Conservation (phyloP, 2,797 vertebrate species). For the Menidia menidia region DNA sequence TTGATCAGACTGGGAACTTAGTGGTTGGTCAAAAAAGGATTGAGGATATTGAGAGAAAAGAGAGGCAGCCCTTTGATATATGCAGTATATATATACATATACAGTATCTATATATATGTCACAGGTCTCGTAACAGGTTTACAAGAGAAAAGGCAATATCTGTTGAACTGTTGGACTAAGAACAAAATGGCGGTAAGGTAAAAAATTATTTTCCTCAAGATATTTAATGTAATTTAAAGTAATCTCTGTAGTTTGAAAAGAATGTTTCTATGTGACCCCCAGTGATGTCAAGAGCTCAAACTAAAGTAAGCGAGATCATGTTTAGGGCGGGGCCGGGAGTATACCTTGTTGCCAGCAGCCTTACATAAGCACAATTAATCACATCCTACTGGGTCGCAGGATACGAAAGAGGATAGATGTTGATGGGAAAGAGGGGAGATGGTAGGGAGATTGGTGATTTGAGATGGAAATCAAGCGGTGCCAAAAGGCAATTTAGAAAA, state of each 20-base stretch:
- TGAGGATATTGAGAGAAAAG: neutral
- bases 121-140: too few relatives aligned
- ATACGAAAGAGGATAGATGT: conserved; percentile 47
- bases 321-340: neutral
- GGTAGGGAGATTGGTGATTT: conserved; percentile 29
- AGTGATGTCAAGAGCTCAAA: neutral
- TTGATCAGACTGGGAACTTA: neutral
- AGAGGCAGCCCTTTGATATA: conserved; percentile 1
- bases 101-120: too few relatives aligned
- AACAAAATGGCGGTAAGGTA: too few relatives aligned
- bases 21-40: conserved; percentile 1
- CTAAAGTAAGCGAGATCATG: neutral
- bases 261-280: too few relatives aligned
- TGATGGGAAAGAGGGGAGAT: conserved; percentile 22
- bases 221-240: too few relatives aligned
- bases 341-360: conserved; percentile 55
- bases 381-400: conserved; percentile 68
- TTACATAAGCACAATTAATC: conserved; percentile 76
- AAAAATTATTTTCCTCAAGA: too few relatives aligned
- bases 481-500: conserved; percentile 43
- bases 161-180: too few relatives aligned
- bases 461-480: conserved; percentile 44
- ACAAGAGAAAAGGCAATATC: too few relatives aligned
- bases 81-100: too few relatives aligned
- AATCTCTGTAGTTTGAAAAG: too few relatives aligned